Evolutionary conservation across 1,140 invertebrate species (phyloP).

Genomic region (Dinothrombium tinctorium): DNA sequence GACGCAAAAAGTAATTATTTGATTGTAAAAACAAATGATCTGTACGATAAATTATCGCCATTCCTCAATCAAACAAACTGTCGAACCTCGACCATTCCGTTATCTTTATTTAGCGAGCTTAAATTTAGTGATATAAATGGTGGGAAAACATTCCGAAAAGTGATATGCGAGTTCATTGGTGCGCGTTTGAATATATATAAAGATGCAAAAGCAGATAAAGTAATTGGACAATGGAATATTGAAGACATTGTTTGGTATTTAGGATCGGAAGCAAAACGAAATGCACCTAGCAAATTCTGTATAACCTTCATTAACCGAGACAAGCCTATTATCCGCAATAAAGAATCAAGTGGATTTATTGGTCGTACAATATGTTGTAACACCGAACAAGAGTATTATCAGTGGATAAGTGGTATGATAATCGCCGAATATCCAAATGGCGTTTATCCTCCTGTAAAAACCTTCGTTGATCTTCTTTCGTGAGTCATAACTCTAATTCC

Average conservation of each 20-base stretch:
- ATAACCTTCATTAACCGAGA: constrained; percentile 7
- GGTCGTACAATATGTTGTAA: constrained; percentile 46
- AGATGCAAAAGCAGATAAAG: constrained; percentile 35
- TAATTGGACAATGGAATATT: constrained; percentile 42
- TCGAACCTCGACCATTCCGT: constrained; percentile 22
- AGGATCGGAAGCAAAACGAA: constrained; percentile 46
- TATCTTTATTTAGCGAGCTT: constrained; percentile 38
- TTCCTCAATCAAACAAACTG: not conserved
- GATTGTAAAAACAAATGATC: constrained; percentile 31
- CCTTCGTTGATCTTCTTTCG: too few species aligned
- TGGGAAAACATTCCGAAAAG: constrained; percentile 44
- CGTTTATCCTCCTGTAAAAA: constrained; percentile 13
- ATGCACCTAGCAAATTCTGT: constrained; percentile 39
- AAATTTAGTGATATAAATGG: constrained; percentile 53
- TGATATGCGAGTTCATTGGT: constrained; percentile 50
- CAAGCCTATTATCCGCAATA: constrained; percentile 1
- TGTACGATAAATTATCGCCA: constrained; percentile 26
- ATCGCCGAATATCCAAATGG: constrained; percentile 34
- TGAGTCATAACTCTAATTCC: too few species aligned
- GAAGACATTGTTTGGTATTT: constrained; percentile 57
- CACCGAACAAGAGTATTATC: constrained; percentile 39
- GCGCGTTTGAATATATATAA: constrained; percentile 53
- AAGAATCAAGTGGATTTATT: constrained; percentile 43
- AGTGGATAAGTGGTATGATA: constrained; percentile 46
- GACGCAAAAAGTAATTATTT: constrained; percentile 56